Evolutionary conservation across 2,797 vertebrate species (phyloP).

Genomic region (Cyclura pinguis): DNA sequence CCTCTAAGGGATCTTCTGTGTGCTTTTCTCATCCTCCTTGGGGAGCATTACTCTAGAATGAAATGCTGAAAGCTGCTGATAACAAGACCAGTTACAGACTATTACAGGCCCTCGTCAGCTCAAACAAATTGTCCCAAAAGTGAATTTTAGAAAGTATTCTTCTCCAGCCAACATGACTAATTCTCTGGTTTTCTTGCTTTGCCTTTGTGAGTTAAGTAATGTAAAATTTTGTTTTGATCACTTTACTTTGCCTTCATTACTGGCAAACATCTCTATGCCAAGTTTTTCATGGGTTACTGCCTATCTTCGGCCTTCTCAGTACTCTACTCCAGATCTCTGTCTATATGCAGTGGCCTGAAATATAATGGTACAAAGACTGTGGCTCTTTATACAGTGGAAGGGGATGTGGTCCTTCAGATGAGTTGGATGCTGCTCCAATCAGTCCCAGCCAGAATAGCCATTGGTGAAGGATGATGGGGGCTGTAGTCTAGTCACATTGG

Average conservation of each 20-base stretch:
- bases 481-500: not conserved
- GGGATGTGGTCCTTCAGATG: not conserved
- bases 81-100: slow-evolving; percentile 5
- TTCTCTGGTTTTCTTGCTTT: not conserved
- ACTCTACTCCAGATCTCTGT: too few relatives aligned
- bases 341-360: not conserved
- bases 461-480: not conserved
- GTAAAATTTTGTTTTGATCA: not conserved
- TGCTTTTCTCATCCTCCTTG: not conserved
- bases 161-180: not conserved
- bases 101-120: slow-evolving; percentile 17
- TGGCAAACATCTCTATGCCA: not conserved
- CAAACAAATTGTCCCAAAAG: not conserved
- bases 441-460: not conserved
- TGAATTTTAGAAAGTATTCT: not conserved
- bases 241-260: not conserved
- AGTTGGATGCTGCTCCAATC: not conserved
- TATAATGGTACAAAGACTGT: not conserved
- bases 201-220: not conserved
- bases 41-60: slow-evolving; percentile 23
- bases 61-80: slow-evolving; percentile 9
- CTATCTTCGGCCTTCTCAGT: not conserved
- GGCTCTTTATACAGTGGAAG: not conserved
- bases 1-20: accelerated
- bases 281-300: not conserved